Evolutionary conservation across 2,113 vertebrate genomes (phyloP), one percentile per base, ranked within the genome.

Genomic region (Gallinago undulata): DNA sequence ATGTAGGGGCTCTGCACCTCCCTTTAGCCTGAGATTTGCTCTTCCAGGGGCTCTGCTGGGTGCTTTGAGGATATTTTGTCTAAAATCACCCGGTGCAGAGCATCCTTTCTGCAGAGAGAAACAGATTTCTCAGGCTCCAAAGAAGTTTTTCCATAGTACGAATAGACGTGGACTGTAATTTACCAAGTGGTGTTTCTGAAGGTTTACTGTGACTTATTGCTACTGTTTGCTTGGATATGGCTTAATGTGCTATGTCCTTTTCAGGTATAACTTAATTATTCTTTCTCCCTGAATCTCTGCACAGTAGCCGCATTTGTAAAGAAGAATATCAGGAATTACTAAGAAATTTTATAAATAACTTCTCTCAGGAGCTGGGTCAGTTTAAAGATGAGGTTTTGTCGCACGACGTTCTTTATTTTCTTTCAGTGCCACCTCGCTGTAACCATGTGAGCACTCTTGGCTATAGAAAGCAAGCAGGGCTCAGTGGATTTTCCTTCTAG

Each of bases 1-100:
- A n/a, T 0, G 1, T 5, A 21, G 0, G 2, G 39, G 31, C 10
- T 39, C 53, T 24, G 6, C 39, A 17, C 5, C 8, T 68, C 78
- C 7, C 12, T 17, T 45, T 57, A 23, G 31, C 43, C 15, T 9
- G 6, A 11, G 70, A 0, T 33, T 73, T 72, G 11, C 30, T 82
- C 57, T 83, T 60, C 47, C 48, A 69, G 13, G 25, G 24, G 27
- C 14, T 59, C n/a, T 37, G 55, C 73, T 45, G 62, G 7, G 11
- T 8, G 18, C 53, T 43, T 62, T 56, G 55, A 45, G 66, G 39
- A 16, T 6, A 1, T 79, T 82, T 90, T 63, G 13, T 33, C 16
- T 19, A 8, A 47, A 59, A 19, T 5, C 12, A 35, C 2, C 8
- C 9, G 18, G 18, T 30, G 8, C n/a, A 70, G 39, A 82, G 10